These are phyloP conservation scores for Conomelus anceps DNA, from an alignment of 2,888 invertebrate genomes.

Conservation along the genomic window DNA sequence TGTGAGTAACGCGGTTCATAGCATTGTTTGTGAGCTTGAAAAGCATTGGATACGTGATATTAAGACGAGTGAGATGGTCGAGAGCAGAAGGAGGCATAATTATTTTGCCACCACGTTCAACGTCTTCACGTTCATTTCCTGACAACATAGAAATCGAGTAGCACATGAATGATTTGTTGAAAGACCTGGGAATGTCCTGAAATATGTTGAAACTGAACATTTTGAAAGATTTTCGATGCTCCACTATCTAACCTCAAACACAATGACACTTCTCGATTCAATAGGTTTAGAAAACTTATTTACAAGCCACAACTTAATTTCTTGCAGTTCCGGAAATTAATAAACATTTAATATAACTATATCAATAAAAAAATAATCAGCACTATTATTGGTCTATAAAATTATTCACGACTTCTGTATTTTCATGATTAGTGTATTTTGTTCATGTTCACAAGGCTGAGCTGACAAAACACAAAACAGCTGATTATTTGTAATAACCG, in stretches of 20 bases:
- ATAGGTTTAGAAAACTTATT: not conserved
- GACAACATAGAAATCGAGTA: slow-evolving; percentile 94
- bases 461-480: too few species aligned
- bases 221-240: not conserved
- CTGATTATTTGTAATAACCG: too few species aligned
- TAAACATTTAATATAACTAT: too few species aligned
- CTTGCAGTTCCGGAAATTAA: too few species aligned
- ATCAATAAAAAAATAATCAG: too few species aligned
- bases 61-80: slow-evolving; percentile 83
- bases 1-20: slow-evolving; percentile 80
- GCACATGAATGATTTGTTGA: slow-evolving; percentile 79
- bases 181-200: slow-evolving; percentile 60
- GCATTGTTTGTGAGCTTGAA: slow-evolving; percentile 90
- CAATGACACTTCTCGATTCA: not conserved
- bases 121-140: slow-evolving; percentile 87
- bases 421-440: too few species aligned
- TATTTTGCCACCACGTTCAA: slow-evolving; percentile 95
- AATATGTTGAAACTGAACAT: slow-evolving; percentile 81
- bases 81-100: slow-evolving; percentile 97
- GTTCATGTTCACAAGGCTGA: too few species aligned
- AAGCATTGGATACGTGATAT: slow-evolving; percentile 97
- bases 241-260: not conserved
- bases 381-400: too few species aligned
- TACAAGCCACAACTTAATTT: too few species aligned
- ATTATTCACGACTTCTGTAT: too few species aligned